A percentile compares a stretch with the other conserved stretches of the same genome.
phyloP scores from a whole-genome alignment of 1,140 invertebrate species.

The Zaprionus taronus region DNA sequence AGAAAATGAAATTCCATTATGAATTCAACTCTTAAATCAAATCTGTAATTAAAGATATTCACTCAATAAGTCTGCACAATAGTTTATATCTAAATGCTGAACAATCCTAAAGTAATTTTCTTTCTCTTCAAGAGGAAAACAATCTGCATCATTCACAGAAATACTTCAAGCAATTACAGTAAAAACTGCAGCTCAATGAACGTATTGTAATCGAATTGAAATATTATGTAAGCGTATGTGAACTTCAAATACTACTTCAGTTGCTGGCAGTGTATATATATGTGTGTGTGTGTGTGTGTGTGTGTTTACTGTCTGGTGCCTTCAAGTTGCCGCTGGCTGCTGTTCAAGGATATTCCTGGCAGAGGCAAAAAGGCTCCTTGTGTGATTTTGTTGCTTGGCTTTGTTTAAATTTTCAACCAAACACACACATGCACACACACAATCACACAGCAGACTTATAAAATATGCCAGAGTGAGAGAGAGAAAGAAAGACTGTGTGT shows the following conservation, averaged over 20 bases:
- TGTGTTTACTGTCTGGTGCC: constrained; percentile 1
- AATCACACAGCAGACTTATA: constrained; percentile 52
- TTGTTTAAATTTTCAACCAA: constrained; percentile 77
- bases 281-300: constrained; percentile 1
- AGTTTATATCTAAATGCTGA: background rate
- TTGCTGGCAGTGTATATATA: background rate
- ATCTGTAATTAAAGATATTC: background rate
- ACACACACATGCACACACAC: constrained; percentile 36
- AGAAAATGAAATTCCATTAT: too few species aligned
- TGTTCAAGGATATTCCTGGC: constrained; percentile 42
- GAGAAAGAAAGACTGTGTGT: background rate
- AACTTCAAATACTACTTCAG: constrained; percentile 20
- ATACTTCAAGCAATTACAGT: constrained; percentile 4
- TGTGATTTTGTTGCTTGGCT: constrained; percentile 57
- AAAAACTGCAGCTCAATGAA: background rate
- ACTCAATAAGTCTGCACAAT: background rate
- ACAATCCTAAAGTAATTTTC: background rate
- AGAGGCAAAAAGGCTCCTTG: constrained; percentile 37
- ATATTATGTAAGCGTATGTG: constrained; percentile 22
- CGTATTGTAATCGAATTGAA: constrained; percentile 4
- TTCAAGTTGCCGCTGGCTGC: constrained; percentile 16
- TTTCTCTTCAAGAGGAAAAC: background rate
- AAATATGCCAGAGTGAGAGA: constrained; percentile 61
- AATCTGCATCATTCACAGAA: background rate
- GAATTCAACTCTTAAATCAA: background rate